Percentiles rank a stretch among this genome's conserved stretches.
These are phyloP conservation scores for Hofmannophila pseudospretella DNA, from an alignment of 2,888 invertebrate species.

Conservation along the genomic window DNA sequence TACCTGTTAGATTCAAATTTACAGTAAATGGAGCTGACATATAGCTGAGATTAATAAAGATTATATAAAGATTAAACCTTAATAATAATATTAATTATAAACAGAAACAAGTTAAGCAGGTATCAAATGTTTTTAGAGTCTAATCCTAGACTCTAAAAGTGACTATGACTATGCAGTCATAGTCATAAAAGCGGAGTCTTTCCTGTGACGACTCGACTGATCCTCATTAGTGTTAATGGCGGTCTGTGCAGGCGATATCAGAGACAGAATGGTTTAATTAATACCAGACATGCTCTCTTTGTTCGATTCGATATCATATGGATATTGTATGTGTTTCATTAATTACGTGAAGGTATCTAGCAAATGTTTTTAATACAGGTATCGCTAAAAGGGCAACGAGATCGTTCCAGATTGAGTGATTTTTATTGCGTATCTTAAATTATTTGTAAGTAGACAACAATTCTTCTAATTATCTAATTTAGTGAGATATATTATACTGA, in stretches of 20 bases:
- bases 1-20: no score
- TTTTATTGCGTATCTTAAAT: no score
- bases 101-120: no score
- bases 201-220: conserved; percentile 17
- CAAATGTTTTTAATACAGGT: not conserved
- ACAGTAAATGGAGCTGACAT: no score
- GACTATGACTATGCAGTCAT: not conserved
- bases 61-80: no score
- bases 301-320: conserved; percentile 38
- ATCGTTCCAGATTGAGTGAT: no score
- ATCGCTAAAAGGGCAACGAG: no score
- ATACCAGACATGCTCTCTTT: conserved; percentile 44
- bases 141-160: no score
- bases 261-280: conserved; percentile 60
- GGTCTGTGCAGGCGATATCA: conserved; percentile 47
- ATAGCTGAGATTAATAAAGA: no score
- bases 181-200: conserved; percentile 19
- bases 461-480: not conserved
- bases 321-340: conserved; percentile 13
- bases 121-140: no score
- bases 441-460: not conserved
- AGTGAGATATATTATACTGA: no score
- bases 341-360: conserved; percentile 21
- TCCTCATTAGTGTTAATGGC: conserved; percentile 61
- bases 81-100: no score